A percentile compares a stretch with the other conserved stretches of the same genome.
These are phyloP conservation scores for Tadarida brasiliensis DNA, from an alignment of 2,797 vertebrate genomes.

Conservation along the genomic window DNA sequence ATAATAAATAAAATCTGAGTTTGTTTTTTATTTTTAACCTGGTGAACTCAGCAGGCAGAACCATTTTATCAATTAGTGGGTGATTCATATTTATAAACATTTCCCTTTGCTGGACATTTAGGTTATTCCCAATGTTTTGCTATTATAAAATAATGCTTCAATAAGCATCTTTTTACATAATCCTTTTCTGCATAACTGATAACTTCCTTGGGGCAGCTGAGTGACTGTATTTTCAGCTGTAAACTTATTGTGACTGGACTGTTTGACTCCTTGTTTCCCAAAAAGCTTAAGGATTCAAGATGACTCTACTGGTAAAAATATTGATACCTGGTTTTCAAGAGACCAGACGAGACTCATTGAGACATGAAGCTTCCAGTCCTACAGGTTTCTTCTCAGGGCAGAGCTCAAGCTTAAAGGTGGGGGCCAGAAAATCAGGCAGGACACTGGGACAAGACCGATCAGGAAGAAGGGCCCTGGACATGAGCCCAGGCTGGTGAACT, in stretches of 20 bases:
- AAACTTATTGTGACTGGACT: constrained; percentile 15
- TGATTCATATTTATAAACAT: constrained; percentile 68
- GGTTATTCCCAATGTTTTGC: constrained; percentile 67
- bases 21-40: background rate
- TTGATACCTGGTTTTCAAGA: background rate
- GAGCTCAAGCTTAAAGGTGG: background rate
- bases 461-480: background rate
- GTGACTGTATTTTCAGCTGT: background rate
- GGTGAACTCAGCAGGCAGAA: constrained; percentile 10
- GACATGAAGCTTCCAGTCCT: background rate
- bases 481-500: background rate
- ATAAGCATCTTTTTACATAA: background rate
- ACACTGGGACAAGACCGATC: background rate
- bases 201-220: background rate
- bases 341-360: background rate
- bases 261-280: background rate
- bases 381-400: background rate
- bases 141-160: constrained; percentile 23
- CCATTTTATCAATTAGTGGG: background rate
- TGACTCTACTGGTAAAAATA: background rate
- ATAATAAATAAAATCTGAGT: background rate
- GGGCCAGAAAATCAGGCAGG: background rate
- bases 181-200: background rate
- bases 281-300: constrained; percentile 28
- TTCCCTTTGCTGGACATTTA: constrained; percentile 55